These are phyloP conservation scores for Halocynthia roretzi DNA, from an alignment of 23 tunicate species.

Conservation along the genomic window DNA sequence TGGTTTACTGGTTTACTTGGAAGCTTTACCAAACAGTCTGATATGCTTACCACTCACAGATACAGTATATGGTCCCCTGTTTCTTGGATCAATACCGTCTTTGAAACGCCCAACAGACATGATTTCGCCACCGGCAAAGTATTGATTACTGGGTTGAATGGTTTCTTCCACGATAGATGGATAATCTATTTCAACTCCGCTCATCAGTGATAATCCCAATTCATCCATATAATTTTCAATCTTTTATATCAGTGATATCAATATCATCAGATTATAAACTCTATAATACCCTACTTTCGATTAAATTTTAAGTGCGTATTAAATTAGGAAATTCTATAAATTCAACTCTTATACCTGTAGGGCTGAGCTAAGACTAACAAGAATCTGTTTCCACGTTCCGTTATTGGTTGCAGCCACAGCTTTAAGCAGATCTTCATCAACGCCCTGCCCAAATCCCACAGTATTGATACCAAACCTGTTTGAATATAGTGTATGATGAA, in stretches of 20 bases:
- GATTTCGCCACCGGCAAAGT: background rate
- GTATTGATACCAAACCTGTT: no score
- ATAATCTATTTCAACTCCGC: background rate
- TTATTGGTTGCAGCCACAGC: background rate
- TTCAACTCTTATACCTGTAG: background rate
- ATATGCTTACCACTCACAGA: background rate
- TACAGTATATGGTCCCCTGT: background rate
- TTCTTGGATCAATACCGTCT: background rate
- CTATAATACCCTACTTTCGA: no score
- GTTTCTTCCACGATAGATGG: background rate
- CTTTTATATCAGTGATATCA: background rate
- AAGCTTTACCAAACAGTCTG: no score
- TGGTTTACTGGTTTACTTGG: no score
- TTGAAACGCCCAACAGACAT: constrained; percentile 1
- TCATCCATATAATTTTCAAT: constrained; percentile 1
- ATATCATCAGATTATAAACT: no score
- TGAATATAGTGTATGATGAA: no score
- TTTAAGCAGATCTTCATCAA: background rate
- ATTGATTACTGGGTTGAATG: background rate
- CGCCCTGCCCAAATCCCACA: background rate
- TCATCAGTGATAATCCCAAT: constrained; percentile 1
- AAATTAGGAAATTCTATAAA: no score
- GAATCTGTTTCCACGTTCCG: constrained; percentile 15
- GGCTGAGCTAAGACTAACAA: constrained; percentile 6
- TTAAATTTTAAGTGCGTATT: no score